A percentile compares a stretch with the other conserved stretches of the same genome.
Evolutionary conservation across 2,113 vertebrate genomes (phyloP).

Genomic region (Pseudopodoces humilis): DNA sequence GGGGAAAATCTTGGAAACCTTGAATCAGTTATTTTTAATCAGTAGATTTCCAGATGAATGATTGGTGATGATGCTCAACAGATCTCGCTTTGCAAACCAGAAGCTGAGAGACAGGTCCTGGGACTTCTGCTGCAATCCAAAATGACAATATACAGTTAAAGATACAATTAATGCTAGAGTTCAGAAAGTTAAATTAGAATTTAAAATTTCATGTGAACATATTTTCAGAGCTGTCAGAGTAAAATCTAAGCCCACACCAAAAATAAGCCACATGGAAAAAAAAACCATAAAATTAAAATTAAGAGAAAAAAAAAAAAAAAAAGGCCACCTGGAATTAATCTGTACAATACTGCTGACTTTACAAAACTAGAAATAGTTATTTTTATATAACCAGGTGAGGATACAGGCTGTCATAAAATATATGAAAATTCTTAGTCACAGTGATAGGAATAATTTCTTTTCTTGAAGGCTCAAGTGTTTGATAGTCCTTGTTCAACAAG

Average conservation of each 20-base stretch:
- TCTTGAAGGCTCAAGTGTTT: not conserved
- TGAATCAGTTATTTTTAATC: not conserved
- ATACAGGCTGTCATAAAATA: not conserved
- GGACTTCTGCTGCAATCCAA: not conserved
- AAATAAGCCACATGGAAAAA: not conserved
- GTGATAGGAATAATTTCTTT: not conserved
- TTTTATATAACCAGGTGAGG: slow-evolving; percentile 2
- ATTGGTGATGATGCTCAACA: not conserved
- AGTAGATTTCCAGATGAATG: not conserved
- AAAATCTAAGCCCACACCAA: not conserved
- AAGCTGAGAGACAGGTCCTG: not conserved
- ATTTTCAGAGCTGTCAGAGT: not conserved
- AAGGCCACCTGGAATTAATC: not conserved
- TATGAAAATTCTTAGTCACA: not conserved
- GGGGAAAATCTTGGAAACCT: not conserved
- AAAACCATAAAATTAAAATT: not conserved
- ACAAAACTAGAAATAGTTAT: not conserved
- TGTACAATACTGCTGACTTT: slow-evolving; percentile 6
- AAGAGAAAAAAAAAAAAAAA: not conserved
- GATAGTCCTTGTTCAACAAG: not conserved
- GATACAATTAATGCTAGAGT: not conserved
- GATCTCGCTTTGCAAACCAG: not conserved
- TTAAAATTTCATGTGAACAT: not conserved
- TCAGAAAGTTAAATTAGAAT: slow-evolving; percentile 5
- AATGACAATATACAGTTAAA: not conserved